Percentiles rank a stretch among this genome's conserved stretches.
phyloP scores from a whole-genome alignment of 2,113 vertebrate genomes.

The Bostrychus sinensis region DNA sequence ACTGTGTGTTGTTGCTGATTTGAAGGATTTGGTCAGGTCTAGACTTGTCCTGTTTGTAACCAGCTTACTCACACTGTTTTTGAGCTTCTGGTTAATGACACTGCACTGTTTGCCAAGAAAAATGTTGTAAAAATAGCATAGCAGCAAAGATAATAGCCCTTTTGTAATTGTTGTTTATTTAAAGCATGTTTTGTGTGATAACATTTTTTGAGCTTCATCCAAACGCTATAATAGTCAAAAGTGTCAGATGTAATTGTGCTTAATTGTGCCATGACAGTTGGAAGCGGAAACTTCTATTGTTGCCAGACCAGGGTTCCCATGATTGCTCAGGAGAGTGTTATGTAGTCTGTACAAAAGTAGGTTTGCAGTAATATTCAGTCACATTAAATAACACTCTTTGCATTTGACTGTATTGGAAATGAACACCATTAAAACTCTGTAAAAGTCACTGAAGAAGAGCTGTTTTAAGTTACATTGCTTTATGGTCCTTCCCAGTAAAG shows the following conservation, averaged over 20 bases:
- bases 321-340: neutral
- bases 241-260: neutral
- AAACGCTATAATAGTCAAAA: neutral
- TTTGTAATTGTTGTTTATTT: neutral
- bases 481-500: too few species aligned
- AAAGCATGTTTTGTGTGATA: neutral
- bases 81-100: slow-evolving; percentile 1
- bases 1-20: slow-evolving; percentile 15
- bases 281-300: slow-evolving; percentile 9
- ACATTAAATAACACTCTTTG: too few species aligned
- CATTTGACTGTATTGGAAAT: too few species aligned
- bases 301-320: neutral
- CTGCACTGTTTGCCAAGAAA: slow-evolving; percentile 13
- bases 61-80: slow-evolving; percentile 42
- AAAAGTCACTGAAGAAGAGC: too few species aligned
- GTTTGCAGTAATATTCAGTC: too few species aligned
- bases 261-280: slow-evolving; percentile 18
- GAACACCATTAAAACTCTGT: too few species aligned
- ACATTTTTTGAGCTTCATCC: neutral
- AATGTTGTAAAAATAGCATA: neutral
- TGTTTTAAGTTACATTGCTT: too few species aligned
- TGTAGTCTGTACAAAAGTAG: neutral
- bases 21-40: slow-evolving; percentile 22
- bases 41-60: slow-evolving; percentile 44
- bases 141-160: neutral